Evolutionary conservation across 2,797 vertebrate genomes (phyloP).

Genomic region (Rhabdomys pumilio): DNA sequence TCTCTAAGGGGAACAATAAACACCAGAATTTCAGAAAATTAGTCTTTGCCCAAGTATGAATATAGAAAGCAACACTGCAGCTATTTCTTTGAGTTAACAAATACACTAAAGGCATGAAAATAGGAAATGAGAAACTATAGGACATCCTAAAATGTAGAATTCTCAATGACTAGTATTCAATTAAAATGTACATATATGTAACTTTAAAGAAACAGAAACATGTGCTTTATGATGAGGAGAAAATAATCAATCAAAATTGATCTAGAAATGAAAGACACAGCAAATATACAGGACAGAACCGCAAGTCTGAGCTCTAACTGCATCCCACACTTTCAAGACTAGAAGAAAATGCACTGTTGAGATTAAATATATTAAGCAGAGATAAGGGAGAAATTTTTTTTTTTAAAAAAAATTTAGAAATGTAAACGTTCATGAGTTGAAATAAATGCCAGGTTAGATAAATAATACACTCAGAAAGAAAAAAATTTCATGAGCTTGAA

Average conservation of each 20-base stretch:
- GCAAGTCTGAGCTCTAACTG: neutral
- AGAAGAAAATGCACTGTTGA: neutral
- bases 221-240: neutral
- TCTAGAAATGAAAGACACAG: neutral
- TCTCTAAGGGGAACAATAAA: neutral
- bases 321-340: neutral
- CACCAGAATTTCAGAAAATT: neutral
- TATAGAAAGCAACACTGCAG: neutral
- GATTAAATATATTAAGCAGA: neutral
- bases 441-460: neutral
- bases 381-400: neutral
- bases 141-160: neutral
- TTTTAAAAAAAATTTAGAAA: conserved; percentile 14
- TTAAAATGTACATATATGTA: neutral
- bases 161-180: neutral
- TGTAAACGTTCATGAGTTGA: neutral
- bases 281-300: neutral
- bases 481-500: neutral
- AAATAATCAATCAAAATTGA: neutral
- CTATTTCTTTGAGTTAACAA: neutral
- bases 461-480: neutral
- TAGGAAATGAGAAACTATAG: neutral
- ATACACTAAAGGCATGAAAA: neutral
- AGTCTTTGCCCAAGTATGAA: neutral
- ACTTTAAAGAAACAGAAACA: conserved; percentile 16